Percentiles rank a stretch among this genome's conserved stretches.
These are phyloP conservation scores for Mongoloraphidia duomilia DNA, from an alignment of 2,888 invertebrate species.

Conservation along the genomic window DNA sequence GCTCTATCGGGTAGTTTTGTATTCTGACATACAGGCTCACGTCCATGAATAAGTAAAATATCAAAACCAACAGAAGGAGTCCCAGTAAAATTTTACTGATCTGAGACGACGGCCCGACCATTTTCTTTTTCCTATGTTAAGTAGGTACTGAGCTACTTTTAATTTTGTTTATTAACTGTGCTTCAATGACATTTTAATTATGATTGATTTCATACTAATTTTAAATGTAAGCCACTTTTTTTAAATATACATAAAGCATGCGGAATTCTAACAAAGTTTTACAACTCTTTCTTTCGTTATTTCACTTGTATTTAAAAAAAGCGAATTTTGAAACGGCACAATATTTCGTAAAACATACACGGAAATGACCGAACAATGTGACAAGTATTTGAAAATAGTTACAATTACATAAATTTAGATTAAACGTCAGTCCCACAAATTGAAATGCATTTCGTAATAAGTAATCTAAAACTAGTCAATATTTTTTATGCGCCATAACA, in stretches of 20 bases:
- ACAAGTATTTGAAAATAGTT: no score
- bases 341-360: no score
- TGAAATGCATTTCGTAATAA: background rate
- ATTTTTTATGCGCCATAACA: no score
- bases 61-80: slow-evolving; percentile 38
- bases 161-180: background rate
- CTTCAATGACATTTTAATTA: background rate
- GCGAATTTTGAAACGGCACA: no score
- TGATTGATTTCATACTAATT: background rate
- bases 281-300: no score
- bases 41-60: slow-evolving; percentile 61
- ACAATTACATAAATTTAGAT: no score
- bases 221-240: background rate
- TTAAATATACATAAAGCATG: no score
- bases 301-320: no score
- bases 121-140: slow-evolving; percentile 20
- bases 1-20: slow-evolving; percentile 48
- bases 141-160: no score
- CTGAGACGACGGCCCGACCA: slow-evolving; percentile 61
- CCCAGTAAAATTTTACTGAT: slow-evolving; percentile 52
- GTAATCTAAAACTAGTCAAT: no score
- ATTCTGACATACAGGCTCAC: slow-evolving; percentile 53
- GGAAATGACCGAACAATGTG: no score
- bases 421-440: background rate
- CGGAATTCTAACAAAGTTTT: no score